Base-by-base conservation (phyloP, 2,797 vertebrate genomes). In the Chelon labrosus region DNA sequence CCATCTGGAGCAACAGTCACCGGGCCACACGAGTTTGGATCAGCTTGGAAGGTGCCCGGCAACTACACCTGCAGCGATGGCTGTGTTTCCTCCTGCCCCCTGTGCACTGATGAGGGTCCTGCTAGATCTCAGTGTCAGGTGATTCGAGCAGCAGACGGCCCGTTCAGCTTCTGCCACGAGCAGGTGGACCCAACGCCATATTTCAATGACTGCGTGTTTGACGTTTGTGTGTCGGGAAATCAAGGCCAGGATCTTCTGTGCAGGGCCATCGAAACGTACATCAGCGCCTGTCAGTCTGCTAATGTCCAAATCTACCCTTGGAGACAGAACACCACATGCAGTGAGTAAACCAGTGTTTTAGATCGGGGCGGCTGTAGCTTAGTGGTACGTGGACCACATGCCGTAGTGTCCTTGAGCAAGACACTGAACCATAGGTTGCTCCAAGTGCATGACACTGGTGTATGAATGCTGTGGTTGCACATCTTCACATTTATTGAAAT, bases 201-300 rank as follows among this genome's bases (percentile, higher is more conserved):
- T 53, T 81, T 96, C 56, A 79, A 47, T 0, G 80, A 94, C 54
- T 97, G 97, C 0, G 92, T 95, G 16, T 96, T 91, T 13, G 97
- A 97, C 3, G 75, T 77, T 1, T 98, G 96, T 0, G 67, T 84
- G 0, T 92, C 75, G 2, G 79, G 80, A 6, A 57, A 37, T 0
- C 69, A 44, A 0, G 75, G 64, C 63, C 55, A 65, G 66, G 78
- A 85, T 2, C 57, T 88, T 0, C 72, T 95, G 14, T 96, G 96
- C 39, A 79, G 85, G 0, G 86, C 91, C 0, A 2, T 97, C 2
- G 37, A 90, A 0, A 1, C 89, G 0, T 97, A 97, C 0, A 82
- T 91, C 1, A 83, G 85, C 8, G 91, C 85, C 0, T 98, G 97
- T 73, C 96, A 97, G 70, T 91, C 92, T 11, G 87, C 77, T 0